Conservation (phyloP, 2,797 vertebrate species). For the Numenius phaeopus region DNA sequence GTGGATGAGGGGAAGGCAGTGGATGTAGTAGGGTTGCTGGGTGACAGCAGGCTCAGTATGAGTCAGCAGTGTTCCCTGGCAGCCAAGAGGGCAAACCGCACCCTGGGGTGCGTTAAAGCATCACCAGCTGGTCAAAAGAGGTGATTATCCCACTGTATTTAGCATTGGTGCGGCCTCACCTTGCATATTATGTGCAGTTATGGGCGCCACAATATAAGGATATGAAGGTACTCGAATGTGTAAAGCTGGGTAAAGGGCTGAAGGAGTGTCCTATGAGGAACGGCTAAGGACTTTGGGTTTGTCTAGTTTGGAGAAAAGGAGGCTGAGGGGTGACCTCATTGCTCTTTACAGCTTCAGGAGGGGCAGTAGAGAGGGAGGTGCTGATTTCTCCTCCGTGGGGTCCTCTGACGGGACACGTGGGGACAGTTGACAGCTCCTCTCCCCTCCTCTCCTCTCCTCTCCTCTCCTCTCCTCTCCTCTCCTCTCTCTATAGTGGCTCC, state of each 20-base stretch:
- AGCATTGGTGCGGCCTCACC: neutral
- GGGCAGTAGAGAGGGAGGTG: neutral
- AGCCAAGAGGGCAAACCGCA: neutral
- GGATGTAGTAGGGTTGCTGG: neutral
- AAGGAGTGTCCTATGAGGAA: neutral
- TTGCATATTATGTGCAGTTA: neutral
- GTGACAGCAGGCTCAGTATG: neutral
- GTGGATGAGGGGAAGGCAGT: neutral
- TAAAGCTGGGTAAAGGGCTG: neutral
- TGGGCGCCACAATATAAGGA: neutral
- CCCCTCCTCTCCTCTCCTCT: no score
- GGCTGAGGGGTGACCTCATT: neutral
- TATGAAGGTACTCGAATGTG: neutral
- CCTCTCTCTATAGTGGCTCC: neutral
- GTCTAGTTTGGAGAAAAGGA: neutral
- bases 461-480: no score
- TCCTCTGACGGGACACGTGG: fast-evolving
- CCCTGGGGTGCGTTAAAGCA: neutral
- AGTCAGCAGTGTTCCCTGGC: neutral
- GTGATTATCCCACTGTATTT: neutral
- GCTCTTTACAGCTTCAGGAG: neutral
- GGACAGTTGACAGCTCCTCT: neutral
- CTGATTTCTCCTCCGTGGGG: neutral
- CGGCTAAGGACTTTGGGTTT: neutral
- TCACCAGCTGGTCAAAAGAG: neutral